Percentiles rank a stretch among this genome's conserved stretches.
Conservation (phyloP, 2,113 vertebrate species). For the Aspidoscelis tigris region DNA sequence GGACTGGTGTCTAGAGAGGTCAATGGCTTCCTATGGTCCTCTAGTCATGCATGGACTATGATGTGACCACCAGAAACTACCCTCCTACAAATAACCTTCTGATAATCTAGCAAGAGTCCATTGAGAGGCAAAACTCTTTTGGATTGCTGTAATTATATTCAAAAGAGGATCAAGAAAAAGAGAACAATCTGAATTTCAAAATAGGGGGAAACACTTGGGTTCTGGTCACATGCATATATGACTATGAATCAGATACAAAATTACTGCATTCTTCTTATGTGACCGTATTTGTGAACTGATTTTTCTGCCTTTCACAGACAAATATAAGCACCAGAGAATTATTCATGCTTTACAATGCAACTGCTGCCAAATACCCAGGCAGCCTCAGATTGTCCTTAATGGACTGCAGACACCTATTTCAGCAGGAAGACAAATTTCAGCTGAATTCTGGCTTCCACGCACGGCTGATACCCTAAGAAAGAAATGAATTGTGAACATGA, state of each 20-base stretch:
- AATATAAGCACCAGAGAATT: neutral
- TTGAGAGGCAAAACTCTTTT: too few species aligned
- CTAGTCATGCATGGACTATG: too few species aligned
- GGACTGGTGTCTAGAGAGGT: too few species aligned
- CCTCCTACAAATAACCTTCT: too few species aligned
- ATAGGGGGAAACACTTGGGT: too few species aligned
- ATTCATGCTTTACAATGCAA: neutral
- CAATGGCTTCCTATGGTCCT: too few species aligned
- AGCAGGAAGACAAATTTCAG: conserved; percentile 10
- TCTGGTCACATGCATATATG: neutral
- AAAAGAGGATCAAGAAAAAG: too few species aligned
- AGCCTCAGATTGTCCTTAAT: neutral
- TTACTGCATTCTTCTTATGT: neutral
- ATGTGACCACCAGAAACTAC: too few species aligned
- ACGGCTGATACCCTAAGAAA: neutral
- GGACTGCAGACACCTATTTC: neutral
- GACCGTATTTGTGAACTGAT: neutral
- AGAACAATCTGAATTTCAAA: too few species aligned
- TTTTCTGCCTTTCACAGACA: conserved; percentile 32
- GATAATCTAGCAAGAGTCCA: too few species aligned
- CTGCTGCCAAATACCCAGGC: neutral
- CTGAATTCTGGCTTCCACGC: neutral
- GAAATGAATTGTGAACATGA: conserved; percentile 1
- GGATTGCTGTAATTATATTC: too few species aligned
- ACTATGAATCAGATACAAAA: neutral